Evolutionary conservation across 2,113 vertebrate species (phyloP).

Genomic region (Phocoena phocoena): DNA sequence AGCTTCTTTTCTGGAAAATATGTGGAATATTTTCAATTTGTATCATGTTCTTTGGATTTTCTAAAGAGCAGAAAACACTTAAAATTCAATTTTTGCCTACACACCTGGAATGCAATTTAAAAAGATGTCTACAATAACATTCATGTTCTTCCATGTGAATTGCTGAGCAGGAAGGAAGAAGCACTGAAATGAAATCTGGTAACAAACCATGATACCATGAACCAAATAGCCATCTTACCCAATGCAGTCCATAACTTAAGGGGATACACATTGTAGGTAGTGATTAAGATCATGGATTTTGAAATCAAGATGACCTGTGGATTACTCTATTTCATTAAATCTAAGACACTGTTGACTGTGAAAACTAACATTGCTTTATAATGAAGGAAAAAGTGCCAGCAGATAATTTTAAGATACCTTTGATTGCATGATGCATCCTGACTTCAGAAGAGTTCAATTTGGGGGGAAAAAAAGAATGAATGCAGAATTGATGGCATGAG

Average conservation of each 20-base stretch:
- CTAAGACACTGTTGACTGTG: not conserved
- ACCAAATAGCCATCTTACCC: not conserved
- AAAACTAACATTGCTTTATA: not conserved
- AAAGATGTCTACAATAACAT: not conserved
- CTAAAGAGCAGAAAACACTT: not conserved
- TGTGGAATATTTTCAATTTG: not conserved
- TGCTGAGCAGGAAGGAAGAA: not conserved
- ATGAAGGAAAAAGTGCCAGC: not conserved
- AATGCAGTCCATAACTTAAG: not conserved
- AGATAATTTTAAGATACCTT: not conserved
- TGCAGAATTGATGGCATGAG: not conserved
- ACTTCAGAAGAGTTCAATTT: not conserved
- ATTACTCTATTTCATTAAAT: not conserved
- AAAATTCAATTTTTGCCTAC: not conserved
- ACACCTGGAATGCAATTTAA: not conserved
- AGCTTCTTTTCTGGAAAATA: not conserved
- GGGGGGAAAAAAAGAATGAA: not conserved
- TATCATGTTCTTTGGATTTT: not conserved
- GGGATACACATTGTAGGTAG: not conserved
- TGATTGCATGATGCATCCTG: not conserved
- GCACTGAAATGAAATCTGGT: not conserved
- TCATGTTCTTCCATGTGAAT: not conserved
- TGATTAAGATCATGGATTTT: not conserved
- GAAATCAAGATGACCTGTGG: not conserved
- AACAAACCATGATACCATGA: not conserved